Evolutionary conservation across 1,140 invertebrate species (phyloP).

Genomic region (Lasioglossum baleicum): DNA sequence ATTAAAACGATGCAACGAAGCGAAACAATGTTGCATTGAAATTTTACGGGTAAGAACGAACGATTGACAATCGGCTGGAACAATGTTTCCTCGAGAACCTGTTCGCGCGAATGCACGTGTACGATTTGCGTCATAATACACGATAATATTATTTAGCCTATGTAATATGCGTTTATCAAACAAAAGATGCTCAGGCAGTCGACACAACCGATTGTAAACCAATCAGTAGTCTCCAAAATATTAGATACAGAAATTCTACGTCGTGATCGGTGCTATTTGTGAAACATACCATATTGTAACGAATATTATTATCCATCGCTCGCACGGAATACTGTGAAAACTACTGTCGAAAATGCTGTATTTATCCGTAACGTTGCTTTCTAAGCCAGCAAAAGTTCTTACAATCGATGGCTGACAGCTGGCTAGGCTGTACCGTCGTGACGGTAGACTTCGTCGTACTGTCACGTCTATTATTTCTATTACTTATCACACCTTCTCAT

Average conservation of each 20-base stretch:
- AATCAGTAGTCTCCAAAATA: slow-evolving; percentile 17
- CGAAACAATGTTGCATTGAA: neutral
- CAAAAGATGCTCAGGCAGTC: neutral
- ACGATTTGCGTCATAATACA: neutral
- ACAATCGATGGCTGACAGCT: slow-evolving; percentile 74
- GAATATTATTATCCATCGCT: slow-evolving; percentile 63
- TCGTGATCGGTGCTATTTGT: slow-evolving; percentile 20
- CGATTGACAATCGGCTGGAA: neutral
- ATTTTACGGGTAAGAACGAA: slow-evolving; percentile 3
- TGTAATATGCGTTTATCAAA: slow-evolving; percentile 10
- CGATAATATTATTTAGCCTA: neutral
- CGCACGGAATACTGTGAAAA: slow-evolving; percentile 30
- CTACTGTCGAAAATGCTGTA: slow-evolving; percentile 26
- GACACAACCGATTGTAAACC: slow-evolving; percentile 22
- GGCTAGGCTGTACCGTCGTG: slow-evolving; percentile 58
- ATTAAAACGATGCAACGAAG: slow-evolving; percentile 17
- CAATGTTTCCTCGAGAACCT: slow-evolving; percentile 22
- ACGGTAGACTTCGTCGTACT: neutral
- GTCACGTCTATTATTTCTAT: slow-evolving; percentile 51
- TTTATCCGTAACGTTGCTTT: slow-evolving; percentile 33
- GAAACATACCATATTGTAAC: slow-evolving; percentile 67
- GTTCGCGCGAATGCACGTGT: neutral
- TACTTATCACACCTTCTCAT: neutral
- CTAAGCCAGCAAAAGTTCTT: slow-evolving; percentile 49
- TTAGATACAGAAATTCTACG: slow-evolving; percentile 12